Evolutionary conservation across 1,140 invertebrate genomes (phyloP).

Genomic region (Gryllus bimaculatus): DNA sequence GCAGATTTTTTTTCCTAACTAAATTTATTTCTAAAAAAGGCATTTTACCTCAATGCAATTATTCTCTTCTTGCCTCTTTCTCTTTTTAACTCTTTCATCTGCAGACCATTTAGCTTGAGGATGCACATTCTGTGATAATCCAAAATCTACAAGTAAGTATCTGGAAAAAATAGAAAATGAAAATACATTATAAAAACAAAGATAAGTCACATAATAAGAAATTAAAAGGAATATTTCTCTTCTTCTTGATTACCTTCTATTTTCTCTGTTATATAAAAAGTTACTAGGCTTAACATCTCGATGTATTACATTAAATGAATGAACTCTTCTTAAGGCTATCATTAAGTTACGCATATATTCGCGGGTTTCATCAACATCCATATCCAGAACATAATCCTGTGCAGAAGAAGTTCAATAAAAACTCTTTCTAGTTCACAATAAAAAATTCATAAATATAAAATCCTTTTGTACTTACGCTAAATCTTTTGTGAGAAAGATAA

Average conservation of each 20-base stretch:
- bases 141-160: constrained; percentile 80
- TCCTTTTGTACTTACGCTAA: constrained; percentile 49
- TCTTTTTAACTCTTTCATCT: not conserved
- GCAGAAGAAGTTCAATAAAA: constrained; percentile 26
- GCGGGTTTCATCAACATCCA: constrained; percentile 60
- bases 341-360: constrained; percentile 77
- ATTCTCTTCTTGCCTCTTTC: not conserved
- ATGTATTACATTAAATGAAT: constrained; percentile 79
- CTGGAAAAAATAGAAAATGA: constrained; percentile 29
- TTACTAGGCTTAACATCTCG: constrained; percentile 90
- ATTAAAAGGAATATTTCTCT: too few relatives aligned
- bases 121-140: constrained; percentile 57
- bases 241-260: constrained; percentile 48
- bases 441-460: not conserved
- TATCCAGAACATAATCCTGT: constrained; percentile 65
- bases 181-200: not conserved
- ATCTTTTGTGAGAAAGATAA: constrained; percentile 71
- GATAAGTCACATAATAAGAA: not conserved
- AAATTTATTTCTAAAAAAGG: too few relatives aligned
- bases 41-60: too few relatives aligned
- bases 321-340: constrained; percentile 67
- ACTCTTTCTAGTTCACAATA: not conserved
- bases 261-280: constrained; percentile 75
- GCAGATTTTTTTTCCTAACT: too few relatives aligned
- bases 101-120: not conserved